Percentiles rank a stretch among this genome's conserved stretches.
Evolutionary conservation across 2,113 vertebrate genomes (phyloP).

Genomic region (Sterrhoptilus dennistouni): DNA sequence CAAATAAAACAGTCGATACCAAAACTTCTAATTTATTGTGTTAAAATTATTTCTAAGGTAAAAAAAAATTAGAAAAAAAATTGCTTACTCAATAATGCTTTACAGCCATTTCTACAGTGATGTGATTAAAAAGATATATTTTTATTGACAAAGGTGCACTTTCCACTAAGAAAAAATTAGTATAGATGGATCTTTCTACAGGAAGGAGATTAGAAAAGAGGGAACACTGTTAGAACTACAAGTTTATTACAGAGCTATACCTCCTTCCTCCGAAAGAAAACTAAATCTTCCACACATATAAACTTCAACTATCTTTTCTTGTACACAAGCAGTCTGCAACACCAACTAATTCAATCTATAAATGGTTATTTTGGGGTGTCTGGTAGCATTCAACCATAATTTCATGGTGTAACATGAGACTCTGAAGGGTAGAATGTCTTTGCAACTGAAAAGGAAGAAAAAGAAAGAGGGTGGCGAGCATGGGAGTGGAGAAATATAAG

Average conservation of each 20-base stretch:
- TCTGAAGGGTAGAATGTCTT: neutral
- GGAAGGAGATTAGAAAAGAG: neutral
- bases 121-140: neutral
- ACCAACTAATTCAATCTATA: neutral
- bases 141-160: neutral
- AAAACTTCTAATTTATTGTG: neutral
- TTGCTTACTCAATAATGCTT: neutral
- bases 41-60: neutral
- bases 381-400: neutral
- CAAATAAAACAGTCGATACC: neutral
- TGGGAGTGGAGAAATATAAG: neutral
- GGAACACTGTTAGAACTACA: neutral
- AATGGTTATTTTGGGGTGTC: neutral
- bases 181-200: neutral
- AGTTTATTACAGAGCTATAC: neutral
- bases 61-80: neutral
- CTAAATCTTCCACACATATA: neutral
- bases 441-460: neutral
- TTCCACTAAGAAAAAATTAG: neutral
- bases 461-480: accelerated
- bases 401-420: neutral
- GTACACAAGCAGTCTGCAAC: neutral
- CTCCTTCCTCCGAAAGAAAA: neutral
- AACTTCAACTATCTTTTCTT: neutral
- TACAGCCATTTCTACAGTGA: neutral